Evolutionary conservation across 2,888 invertebrate genomes (phyloP), one percentile per base, ranked within the genome.

Genomic region (Pomacea canaliculata): DNA sequence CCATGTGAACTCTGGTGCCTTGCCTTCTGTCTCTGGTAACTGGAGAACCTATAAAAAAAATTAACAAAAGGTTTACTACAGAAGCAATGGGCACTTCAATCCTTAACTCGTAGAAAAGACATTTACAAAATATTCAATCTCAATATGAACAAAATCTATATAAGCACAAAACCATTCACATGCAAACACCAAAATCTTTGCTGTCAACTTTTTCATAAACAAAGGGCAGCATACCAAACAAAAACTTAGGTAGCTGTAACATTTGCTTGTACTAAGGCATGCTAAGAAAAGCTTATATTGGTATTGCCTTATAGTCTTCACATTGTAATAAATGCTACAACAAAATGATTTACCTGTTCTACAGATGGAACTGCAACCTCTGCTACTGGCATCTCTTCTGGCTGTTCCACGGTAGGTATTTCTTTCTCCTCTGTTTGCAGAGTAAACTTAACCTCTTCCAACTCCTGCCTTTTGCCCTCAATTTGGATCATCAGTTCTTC

Each of bases 1-100:
- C 88, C 94, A 93, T 23, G 94, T 92, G 89, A 98, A 96, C 83
- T 93, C 92, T 48, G 98, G 98, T 59, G 95, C 94, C 81, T 92
- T 92, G 68, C 94, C 91, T 67, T 80, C 81, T 67, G 63, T 65
- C 60, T 71, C 71, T 4, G 67, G 70, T 59, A 71, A 51, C 71
- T 76, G 70, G 46, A 67, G 68, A 13, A 74, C 74, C 74, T 74
- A 62, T 1, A 68, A 27, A 68, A 27, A 1, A 46, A 68, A 68
- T 10, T 27, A 10, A 19, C n/a, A 68, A 46, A 27, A 1, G 37
- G 13, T 37, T 68, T 19, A 66, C n/a, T 8, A 46, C 37, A 19
- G 19, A 46, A 68, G 13, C 7, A 13, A 10, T 56, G 2, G 51
- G 16, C 16, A 2, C 2, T 13, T 56, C 51, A 56, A 51, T 13